phyloP scores from a whole-genome alignment of 2,888 invertebrate species.

The Microdon myrmicae region DNA sequence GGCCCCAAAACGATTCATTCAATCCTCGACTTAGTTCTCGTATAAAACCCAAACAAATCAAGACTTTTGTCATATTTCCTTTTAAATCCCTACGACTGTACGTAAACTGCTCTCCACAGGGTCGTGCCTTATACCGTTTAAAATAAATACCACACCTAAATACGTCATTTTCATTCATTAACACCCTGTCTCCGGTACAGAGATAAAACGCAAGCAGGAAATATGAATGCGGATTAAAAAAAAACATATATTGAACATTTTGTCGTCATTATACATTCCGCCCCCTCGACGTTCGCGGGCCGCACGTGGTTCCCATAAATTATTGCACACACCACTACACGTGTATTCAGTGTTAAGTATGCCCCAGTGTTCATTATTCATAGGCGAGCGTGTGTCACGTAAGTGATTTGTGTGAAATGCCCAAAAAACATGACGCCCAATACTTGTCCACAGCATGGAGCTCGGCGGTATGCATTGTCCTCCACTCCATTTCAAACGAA shows the following conservation, averaged over 20 bases:
- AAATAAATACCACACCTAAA: slow-evolving; percentile 29
- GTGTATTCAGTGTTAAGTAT: slow-evolving; percentile 43
- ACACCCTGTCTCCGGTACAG: slow-evolving; percentile 19
- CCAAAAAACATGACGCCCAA: slow-evolving; percentile 50
- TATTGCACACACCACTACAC: slow-evolving; percentile 41
- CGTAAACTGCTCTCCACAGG: too few relatives aligned
- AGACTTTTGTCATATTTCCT: too few relatives aligned
- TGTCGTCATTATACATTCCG: slow-evolving; percentile 28
- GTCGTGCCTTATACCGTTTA: too few relatives aligned
- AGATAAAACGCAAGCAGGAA: not conserved
- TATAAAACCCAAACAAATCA: too few relatives aligned
- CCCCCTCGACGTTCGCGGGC: slow-evolving; percentile 32
- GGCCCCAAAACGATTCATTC: too few relatives aligned
- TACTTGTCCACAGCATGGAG: slow-evolving; percentile 5
- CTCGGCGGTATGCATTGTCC: slow-evolving; percentile 5
- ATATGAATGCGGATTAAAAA: slow-evolving; percentile 4
- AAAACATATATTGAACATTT: slow-evolving; percentile 14
- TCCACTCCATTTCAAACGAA: slow-evolving; percentile 20
- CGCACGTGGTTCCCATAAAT: slow-evolving; percentile 43
- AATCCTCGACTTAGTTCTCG: too few relatives aligned
- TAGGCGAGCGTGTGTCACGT: slow-evolving; percentile 50
- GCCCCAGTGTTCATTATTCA: slow-evolving; percentile 48
- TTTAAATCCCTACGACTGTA: too few relatives aligned
- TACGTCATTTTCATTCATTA: slow-evolving; percentile 43
- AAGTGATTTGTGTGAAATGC: slow-evolving; percentile 52